Conservation (phyloP, 53 echinoderm and acorn worm species). For the Henricia sp. region DNA sequence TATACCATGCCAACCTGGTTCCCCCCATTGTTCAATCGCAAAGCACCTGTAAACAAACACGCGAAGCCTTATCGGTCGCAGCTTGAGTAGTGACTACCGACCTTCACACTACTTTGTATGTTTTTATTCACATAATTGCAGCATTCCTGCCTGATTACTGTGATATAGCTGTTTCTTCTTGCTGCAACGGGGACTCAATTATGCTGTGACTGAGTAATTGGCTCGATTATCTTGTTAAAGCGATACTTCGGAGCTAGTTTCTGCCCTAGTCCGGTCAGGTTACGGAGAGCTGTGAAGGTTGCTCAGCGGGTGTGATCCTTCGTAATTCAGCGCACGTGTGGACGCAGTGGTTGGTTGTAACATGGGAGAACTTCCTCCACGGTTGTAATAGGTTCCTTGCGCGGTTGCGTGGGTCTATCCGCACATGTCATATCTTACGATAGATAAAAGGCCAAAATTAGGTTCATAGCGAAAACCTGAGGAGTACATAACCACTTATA, state of each 20-base stretch:
- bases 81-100: no score
- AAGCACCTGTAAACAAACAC: neutral
- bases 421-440: no score
- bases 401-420: no score
- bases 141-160: neutral
- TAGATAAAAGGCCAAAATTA: no score
- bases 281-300: slow-evolving; percentile 29
- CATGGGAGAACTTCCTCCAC: no score
- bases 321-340: slow-evolving; percentile 38
- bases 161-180: neutral
- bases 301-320: slow-evolving; percentile 33
- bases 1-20: no score
- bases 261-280: neutral
- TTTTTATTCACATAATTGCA: no score
- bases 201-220: slow-evolving; percentile 49
- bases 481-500: no score
- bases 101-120: no score
- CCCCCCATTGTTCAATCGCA: neutral
- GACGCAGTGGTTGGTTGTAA: neutral
- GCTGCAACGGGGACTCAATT: slow-evolving; percentile 6
- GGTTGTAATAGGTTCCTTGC: no score
- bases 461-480: no score
- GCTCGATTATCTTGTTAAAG: slow-evolving; percentile 80
- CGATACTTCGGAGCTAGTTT: slow-evolving; percentile 61
- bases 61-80: neutral